Conservation (phyloP, 2,113 vertebrate genomes). For the Ceyx margarethae region DNA sequence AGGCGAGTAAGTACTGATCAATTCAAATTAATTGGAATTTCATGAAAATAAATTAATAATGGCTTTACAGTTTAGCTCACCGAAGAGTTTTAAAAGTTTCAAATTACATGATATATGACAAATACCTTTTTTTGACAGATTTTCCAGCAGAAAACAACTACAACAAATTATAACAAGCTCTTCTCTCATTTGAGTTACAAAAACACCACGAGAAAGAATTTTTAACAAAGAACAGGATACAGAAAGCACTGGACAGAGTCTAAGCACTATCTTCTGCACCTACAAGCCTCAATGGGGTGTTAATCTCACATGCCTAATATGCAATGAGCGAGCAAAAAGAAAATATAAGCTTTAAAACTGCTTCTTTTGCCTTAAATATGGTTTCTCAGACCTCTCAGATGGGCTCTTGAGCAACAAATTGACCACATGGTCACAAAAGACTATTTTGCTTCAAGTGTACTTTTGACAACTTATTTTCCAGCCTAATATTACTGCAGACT, state of each 20-base stretch:
- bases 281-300: background rate
- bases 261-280: background rate
- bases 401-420: background rate
- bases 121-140: background rate
- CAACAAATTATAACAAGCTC: background rate
- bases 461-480: background rate
- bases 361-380: background rate
- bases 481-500: background rate
- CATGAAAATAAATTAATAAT: background rate
- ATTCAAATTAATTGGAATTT: conserved; percentile 1
- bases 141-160: background rate
- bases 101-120: background rate
- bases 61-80: background rate
- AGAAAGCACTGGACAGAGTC: background rate
- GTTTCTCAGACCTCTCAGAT: background rate
- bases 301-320: background rate
- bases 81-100: background rate
- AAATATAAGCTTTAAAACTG: background rate
- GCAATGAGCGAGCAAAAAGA: background rate
- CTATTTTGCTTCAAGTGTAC: background rate
- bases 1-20: background rate
- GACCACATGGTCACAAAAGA: background rate
- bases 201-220: background rate
- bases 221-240: background rate
- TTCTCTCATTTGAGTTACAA: background rate